Evolutionary conservation across 2,888 invertebrate genomes (phyloP).

Genomic region (Eilema sororculum): DNA sequence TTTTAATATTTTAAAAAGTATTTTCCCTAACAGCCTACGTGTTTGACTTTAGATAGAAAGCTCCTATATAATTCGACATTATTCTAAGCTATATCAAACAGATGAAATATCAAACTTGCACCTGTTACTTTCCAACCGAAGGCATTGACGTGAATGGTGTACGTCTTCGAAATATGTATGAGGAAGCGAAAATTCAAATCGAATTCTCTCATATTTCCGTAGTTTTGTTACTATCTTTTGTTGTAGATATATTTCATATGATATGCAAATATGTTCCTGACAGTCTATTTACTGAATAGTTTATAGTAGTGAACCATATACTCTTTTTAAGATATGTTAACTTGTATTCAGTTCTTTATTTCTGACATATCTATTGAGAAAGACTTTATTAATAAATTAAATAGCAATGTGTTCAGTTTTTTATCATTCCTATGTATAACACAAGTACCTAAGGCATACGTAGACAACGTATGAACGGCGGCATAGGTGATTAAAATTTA

Average conservation of each 20-base stretch:
- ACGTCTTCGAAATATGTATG: slow-evolving; percentile 37
- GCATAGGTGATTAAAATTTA: too few species aligned
- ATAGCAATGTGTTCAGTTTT: too few species aligned
- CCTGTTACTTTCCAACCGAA: slow-evolving; percentile 38
- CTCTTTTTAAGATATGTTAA: neutral
- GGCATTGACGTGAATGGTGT: slow-evolving; percentile 21
- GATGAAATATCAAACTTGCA: slow-evolving; percentile 48
- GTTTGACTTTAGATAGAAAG: neutral
- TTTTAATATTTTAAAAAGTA: slow-evolving; percentile 5
- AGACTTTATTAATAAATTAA: too few species aligned
- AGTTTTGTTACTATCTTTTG: slow-evolving; percentile 12
- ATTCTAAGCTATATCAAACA: slow-evolving; percentile 16
- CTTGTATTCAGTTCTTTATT: too few species aligned
- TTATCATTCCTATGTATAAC: too few species aligned
- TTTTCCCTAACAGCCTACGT: slow-evolving; percentile 9
- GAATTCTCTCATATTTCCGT: slow-evolving; percentile 17
- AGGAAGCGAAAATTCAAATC: slow-evolving; percentile 23
- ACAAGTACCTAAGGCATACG: too few species aligned
- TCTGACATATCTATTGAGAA: too few species aligned
- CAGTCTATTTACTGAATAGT: neutral
- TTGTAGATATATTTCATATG: slow-evolving; percentile 7
- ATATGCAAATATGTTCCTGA: slow-evolving; percentile 10
- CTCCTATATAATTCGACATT: slow-evolving; percentile 5
- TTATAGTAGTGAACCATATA: neutral
- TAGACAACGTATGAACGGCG: too few species aligned